Conservation (phyloP, 2,797 vertebrate genomes). For the Bovichtus variegatus region DNA sequence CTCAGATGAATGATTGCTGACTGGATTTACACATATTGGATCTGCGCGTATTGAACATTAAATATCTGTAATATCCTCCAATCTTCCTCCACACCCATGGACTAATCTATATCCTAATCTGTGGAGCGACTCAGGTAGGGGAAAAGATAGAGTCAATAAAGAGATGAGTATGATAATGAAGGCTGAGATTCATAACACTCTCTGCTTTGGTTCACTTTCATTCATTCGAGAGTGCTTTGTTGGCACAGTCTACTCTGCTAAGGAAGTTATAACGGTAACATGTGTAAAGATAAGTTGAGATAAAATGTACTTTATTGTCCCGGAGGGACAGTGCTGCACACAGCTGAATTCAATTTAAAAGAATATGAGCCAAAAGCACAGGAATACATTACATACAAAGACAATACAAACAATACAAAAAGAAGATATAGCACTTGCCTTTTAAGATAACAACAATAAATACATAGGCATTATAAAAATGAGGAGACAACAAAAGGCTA, state of each 20-base stretch:
- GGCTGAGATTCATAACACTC: constrained; percentile 44
- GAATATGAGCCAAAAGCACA: no score
- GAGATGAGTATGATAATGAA: constrained; percentile 58
- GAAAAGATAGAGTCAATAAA: constrained; percentile 48
- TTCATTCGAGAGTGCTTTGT: constrained; percentile 21
- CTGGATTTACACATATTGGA: no score
- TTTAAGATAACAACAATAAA: no score
- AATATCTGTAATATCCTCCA: constrained; percentile 54
- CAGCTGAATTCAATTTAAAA: no score
- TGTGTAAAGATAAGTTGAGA: not conserved
- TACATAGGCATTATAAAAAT: no score
- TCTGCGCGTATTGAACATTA: constrained; percentile 38
- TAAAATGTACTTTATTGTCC: no score
- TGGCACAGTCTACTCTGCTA: not conserved
- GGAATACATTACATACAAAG: no score
- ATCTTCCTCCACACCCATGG: constrained; percentile 28
- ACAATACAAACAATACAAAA: no score
- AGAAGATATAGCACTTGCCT: no score
- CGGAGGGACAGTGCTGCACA: no score
- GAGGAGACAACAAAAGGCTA: not conserved
- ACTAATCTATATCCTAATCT: constrained; percentile 39
- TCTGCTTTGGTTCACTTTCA: constrained; percentile 20
- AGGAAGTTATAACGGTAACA: not conserved
- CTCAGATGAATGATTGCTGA: constrained; percentile 42
- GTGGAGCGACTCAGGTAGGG: constrained; percentile 19